These are phyloP conservation scores for Nephotettix cincticeps DNA, from an alignment of 1,140 invertebrate genomes.

Conservation along the genomic window DNA sequence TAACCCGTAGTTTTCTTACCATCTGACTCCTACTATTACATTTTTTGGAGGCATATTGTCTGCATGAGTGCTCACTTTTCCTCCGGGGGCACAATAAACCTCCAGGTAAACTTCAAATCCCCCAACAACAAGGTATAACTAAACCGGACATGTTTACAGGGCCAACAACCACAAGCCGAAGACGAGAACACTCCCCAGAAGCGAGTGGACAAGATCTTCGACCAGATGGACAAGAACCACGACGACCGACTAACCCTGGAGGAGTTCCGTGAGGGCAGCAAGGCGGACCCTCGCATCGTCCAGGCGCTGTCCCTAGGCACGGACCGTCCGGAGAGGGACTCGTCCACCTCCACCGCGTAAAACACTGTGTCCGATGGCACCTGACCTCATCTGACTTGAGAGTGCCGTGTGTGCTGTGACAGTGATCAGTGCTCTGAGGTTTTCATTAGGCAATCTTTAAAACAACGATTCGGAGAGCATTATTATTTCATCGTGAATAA, in stretches of 20 bases:
- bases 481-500: background rate
- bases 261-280: constrained; percentile 98
- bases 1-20: no score
- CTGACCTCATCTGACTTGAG: background rate
- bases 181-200: constrained; percentile 96
- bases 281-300: constrained; percentile 97
- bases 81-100: no score
- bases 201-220: constrained; percentile 95
- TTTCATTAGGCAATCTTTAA: background rate
- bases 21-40: no score
- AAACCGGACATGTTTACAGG: no score
- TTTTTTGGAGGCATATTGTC: no score
- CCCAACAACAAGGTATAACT: no score
- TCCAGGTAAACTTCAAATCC: no score
- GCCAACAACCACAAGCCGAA: constrained; percentile 84
- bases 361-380: background rate
- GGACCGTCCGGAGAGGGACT: constrained; percentile 38
- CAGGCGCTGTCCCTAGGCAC: constrained; percentile 85
- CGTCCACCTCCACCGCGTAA: constrained; percentile 8
- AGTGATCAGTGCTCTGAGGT: background rate
- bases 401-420: background rate
- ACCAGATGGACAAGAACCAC: constrained; percentile 98
- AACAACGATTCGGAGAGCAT: background rate
- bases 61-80: no score
- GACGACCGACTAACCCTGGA: constrained; percentile 96